Conservation (phyloP, 2,888 invertebrate genomes). For the Blastobasis lacticolella region DNA sequence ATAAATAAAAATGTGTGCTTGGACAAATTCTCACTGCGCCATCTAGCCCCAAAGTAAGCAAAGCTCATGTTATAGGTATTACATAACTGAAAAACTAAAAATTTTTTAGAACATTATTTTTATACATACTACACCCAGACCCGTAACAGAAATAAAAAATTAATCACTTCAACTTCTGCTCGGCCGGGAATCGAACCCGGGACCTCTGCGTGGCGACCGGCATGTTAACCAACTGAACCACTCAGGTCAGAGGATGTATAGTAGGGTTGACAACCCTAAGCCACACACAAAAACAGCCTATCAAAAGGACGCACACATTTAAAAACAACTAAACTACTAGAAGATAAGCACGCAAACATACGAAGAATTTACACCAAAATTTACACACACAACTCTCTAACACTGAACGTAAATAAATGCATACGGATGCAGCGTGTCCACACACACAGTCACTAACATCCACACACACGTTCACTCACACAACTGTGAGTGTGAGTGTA, state of each 20-base stretch:
- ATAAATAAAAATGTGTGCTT: slow-evolving; percentile 15
- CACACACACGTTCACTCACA: slow-evolving; percentile 25
- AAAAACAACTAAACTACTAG: neutral
- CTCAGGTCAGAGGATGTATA: too few relatives aligned
- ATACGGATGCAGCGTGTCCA: slow-evolving; percentile 35
- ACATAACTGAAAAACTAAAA: too few relatives aligned
- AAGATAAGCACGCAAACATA: slow-evolving; percentile 10
- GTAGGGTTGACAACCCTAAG: too few relatives aligned
- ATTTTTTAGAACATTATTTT: too few relatives aligned
- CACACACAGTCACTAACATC: neutral
- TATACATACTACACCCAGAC: too few relatives aligned
- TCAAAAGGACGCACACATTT: slow-evolving; percentile 32
- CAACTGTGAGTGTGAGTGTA: slow-evolving; percentile 42
- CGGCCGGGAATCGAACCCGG: too few relatives aligned
- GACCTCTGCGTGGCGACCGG: too few relatives aligned
- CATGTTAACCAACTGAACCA: too few relatives aligned
- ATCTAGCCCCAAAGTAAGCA: too few relatives aligned
- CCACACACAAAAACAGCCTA: neutral
- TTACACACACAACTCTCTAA: slow-evolving; percentile 23
- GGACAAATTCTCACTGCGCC: neutral
- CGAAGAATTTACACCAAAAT: slow-evolving; percentile 39
- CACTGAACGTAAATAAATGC: slow-evolving; percentile 21
- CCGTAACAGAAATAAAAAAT: too few relatives aligned
- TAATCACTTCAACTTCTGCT: too few relatives aligned
- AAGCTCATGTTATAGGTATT: too few relatives aligned